These are phyloP conservation scores for Brachionus rotundiformis DNA, from an alignment of 1,140 invertebrate species.

Conservation along the genomic window DNA sequence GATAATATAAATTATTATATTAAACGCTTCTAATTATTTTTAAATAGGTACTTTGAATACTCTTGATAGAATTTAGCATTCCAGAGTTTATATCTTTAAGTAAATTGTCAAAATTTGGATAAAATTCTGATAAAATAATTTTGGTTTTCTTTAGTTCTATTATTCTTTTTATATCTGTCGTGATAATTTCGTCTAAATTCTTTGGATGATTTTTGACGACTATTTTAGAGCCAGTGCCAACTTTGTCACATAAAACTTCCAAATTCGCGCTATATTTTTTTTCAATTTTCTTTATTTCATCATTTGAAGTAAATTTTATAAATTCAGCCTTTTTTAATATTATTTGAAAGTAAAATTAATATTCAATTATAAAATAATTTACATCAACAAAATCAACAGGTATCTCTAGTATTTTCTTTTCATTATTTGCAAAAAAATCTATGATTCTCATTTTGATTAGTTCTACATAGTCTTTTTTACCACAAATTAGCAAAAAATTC, in stretches of 20 bases:
- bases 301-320: not conserved
- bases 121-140: not conserved
- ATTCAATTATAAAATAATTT: not conserved
- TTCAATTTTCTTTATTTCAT: not conserved
- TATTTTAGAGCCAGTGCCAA: not conserved
- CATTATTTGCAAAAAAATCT: constrained; percentile 19
- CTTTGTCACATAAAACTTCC: not conserved
- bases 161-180: not conserved
- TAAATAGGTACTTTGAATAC: not conserved
- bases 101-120: not conserved
- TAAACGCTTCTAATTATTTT: not conserved
- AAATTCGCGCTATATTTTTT: not conserved
- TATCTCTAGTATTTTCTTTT: not conserved
- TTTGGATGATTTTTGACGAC: not conserved
- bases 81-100: not conserved
- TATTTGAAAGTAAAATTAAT: not conserved
- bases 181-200: not conserved
- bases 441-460: not conserved
- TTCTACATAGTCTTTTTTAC: constrained; percentile 26
- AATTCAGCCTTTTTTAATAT: not conserved
- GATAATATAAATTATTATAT: not conserved
- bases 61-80: not conserved
- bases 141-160: not conserved
- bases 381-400: not conserved
- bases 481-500: not conserved